A percentile compares a stretch with the other conserved stretches of the same genome.
These are phyloP conservation scores for Aphrocallistes beatrix DNA, from an alignment of 37 sponge, comb jelly and placozoan species.

Conservation along the genomic window DNA sequence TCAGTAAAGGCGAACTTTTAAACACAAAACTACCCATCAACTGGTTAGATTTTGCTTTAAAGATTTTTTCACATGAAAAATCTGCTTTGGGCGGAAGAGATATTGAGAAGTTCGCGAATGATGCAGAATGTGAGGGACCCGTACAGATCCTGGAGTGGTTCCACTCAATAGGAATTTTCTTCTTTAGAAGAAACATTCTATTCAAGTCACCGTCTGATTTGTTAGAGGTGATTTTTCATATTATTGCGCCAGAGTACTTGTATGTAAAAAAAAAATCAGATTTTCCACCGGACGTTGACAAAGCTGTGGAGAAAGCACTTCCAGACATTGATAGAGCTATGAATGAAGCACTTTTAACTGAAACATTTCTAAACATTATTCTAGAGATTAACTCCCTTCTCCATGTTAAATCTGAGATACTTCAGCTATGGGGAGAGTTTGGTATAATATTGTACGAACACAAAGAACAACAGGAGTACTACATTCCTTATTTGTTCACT, in stretches of 20 bases:
- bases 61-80: neutral
- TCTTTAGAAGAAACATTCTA: neutral
- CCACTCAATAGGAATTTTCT: neutral
- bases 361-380: neutral
- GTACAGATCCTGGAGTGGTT: neutral
- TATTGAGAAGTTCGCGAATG: neutral
- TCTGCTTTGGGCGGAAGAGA: neutral
- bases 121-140: neutral
- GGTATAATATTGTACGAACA: neutral
- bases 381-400: neutral
- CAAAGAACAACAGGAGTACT: neutral
- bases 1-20: neutral
- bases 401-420: neutral
- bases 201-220: neutral
- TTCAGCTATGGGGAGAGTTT: neutral
- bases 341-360: neutral
- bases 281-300: neutral
- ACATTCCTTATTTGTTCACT: neutral
- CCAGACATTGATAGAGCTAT: neutral
- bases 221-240: neutral
- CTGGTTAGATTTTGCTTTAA: slow-evolving; percentile 7
- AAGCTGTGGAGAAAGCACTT: neutral
- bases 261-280: neutral
- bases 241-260: neutral
- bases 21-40: neutral